These are phyloP conservation scores for Gopherus flavomarginatus DNA, from an alignment of 2,113 vertebrate genomes.

Conservation along the genomic window DNA sequence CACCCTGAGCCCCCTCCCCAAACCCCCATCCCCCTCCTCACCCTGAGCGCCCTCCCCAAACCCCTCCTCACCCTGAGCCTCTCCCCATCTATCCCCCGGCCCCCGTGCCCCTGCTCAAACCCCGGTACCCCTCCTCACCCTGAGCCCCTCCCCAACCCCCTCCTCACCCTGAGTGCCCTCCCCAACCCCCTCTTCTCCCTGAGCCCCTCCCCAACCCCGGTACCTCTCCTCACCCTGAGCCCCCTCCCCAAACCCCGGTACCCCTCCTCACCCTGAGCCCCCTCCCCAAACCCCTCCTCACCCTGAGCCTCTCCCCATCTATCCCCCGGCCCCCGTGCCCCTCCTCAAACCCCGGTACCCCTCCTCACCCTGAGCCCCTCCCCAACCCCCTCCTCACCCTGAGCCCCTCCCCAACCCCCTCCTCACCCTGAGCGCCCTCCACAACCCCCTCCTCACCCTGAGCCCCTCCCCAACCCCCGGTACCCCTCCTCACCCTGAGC, in stretches of 20 bases:
- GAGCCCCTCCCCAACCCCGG: no score
- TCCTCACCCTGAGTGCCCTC: no score
- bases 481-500: no score
- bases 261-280: background rate
- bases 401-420: background rate
- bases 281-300: background rate
- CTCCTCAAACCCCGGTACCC: background rate
- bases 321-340: no score
- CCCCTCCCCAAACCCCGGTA: rapidly evolving
- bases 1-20: background rate
- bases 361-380: background rate
- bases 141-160: no score
- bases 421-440: background rate
- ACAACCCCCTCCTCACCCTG: background rate
- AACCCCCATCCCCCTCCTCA: background rate
- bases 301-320: background rate
- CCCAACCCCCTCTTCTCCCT: no score
- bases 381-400: background rate
- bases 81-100: no score
- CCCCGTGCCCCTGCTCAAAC: background rate
- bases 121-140: no score
- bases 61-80: background rate
- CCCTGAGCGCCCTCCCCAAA: background rate
- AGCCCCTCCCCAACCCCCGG: background rate
- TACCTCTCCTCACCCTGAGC: no score